Evolutionary conservation across 1,140 invertebrate genomes (phyloP), one percentile per base, ranked within the genome.

Genomic region (Goniozus legneri): DNA sequence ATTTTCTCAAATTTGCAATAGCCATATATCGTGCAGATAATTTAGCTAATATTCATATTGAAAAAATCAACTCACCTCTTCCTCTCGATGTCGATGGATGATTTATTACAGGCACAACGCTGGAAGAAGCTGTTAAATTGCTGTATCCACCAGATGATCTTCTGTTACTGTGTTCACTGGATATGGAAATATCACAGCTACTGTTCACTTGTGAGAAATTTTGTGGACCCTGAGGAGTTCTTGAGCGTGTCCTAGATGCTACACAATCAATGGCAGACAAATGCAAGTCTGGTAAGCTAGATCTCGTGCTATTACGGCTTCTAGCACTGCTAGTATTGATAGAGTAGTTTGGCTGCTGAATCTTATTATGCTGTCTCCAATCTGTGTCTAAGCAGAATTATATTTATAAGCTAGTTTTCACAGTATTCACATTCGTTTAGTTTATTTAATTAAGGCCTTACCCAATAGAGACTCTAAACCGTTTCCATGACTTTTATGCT

Each of bases 1-100:
- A n/a, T n/a, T n/a, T n/a, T n/a, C n/a, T n/a, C n/a, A n/a, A n/a
- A n/a, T n/a, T n/a, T n/a, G n/a, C n/a, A n/a, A n/a, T n/a, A n/a
- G n/a, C n/a, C n/a, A n/a, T n/a, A n/a, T n/a, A n/a, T n/a, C n/a
- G n/a, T n/a, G n/a, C n/a, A n/a, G n/a, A n/a, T n/a, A n/a, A n/a
- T n/a, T n/a, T n/a, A n/a, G n/a, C n/a, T n/a, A n/a, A n/a, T n/a
- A n/a, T n/a, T n/a, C n/a, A n/a, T n/a, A n/a, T n/a, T n/a, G n/a
- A n/a, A n/a, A n/a, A n/a, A n/a, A n/a, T 52, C 15, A 32, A 66
- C 69, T 64, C 47, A 75, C 72, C 73, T 73, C 69, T 65, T 56
- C 67, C 69, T 59, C 67, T 63, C 2, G 73, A 76, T 33, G 73
- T 75, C 18, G 72, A 72, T 52, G 72, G 72, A 62, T 73, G 65